phyloP scores from a whole-genome alignment of 2,888 invertebrate species.

The Aspidapion aeneum region DNA sequence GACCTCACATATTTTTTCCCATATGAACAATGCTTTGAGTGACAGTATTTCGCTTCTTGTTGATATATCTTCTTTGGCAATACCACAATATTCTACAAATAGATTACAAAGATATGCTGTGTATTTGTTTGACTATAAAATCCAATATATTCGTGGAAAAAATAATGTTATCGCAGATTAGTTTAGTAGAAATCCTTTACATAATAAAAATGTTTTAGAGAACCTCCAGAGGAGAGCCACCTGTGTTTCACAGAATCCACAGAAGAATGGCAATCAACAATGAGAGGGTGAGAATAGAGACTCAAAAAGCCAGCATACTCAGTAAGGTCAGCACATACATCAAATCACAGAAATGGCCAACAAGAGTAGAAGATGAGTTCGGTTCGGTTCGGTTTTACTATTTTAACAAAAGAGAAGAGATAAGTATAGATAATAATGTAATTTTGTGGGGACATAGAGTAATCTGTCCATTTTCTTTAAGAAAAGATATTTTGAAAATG shows the following conservation, averaged over 20 bases:
- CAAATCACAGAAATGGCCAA: neutral
- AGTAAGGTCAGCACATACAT: neutral
- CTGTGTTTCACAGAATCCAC: constrained; percentile 7
- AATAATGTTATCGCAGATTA: no score
- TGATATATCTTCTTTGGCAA: no score
- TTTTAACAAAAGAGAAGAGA: constrained; percentile 9
- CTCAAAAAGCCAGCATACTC: neutral
- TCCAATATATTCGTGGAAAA: constrained; percentile 14
- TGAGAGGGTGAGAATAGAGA: constrained; percentile 5
- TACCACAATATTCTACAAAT: constrained; percentile 11
- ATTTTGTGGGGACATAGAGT: constrained; percentile 21
- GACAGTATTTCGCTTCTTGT: no score
- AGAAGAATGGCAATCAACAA: constrained; percentile 14
- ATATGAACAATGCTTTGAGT: no score
- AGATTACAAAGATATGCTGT: constrained; percentile 13
- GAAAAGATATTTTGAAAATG: constrained; percentile 21
- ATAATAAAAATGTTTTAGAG: no score
- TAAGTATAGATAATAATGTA: constrained; percentile 17
- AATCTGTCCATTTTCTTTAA: constrained; percentile 12
- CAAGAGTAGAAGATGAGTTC: neutral
- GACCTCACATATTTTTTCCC: no score
- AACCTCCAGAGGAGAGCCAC: neutral
- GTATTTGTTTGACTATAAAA: constrained; percentile 13
- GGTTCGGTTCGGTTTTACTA: neutral
- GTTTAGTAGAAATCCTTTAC: no score